Base-by-base conservation (phyloP, 2,113 vertebrate genomes). In the Pyrgilauda ruficollis region DNA sequence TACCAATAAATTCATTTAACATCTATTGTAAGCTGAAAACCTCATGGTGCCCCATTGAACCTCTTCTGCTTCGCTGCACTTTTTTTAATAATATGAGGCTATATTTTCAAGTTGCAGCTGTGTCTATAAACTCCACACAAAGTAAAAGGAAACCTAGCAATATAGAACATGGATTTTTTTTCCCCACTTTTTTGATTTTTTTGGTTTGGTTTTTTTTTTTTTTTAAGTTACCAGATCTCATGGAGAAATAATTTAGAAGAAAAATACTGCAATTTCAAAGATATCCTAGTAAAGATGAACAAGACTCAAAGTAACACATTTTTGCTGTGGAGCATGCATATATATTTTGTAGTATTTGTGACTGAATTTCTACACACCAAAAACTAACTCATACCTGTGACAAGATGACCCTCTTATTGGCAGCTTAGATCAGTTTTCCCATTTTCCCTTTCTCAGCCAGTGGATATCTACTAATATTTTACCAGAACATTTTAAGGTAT, bases 121-220 rank as follows among this genome's bases (percentile, higher is more conserved):
- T 41, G 47, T 59, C 41, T 88, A 80, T 46, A 86, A 95, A 89
- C 19, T 55, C 35, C 37, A 56, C 4, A 67, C 9, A 50, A 82
- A 75, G 17, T 27, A 67, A 70, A 67, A 73, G 21, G 8, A 91
- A 89, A 64, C 1, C 4, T 74, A 93, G 22, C 3, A 87, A 91
- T 27, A n/a, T 0, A 2, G 15, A 64, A 77, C 8, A 55, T 1
- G 30, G 27, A 18, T 26, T 28, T 49, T 39, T 39, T 9, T 12
- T 13, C 2, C 31, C 3, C 2, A 37, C 9, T 22, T 18, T 20
- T 50, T 24, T 10, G 1, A 4, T 3, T 37, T 26, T 35, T 26
- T 37, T 37, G 37, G 37, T 37, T 37, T 37, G 37, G 8, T 37
- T 37, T 37, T 37, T 52, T 72, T 28, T 17, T 37, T 28, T 9